These are phyloP conservation scores for Sebastes steindachneri DNA, from an alignment of 2,797 vertebrate genomes.

Conservation along the genomic window DNA sequence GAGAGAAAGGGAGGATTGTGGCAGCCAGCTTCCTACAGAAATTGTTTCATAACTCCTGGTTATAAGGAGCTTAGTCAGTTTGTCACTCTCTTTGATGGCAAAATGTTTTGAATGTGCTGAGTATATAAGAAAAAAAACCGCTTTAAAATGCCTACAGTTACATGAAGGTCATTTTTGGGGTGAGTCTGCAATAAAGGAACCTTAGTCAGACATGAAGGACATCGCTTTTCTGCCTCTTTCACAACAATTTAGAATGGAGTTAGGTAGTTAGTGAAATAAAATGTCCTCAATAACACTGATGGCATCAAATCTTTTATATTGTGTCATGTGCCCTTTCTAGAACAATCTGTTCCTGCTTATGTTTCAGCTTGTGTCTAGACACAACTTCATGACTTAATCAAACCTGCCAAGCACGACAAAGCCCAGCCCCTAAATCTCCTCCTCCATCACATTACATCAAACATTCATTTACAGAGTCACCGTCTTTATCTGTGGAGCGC, in stretches of 20 bases:
- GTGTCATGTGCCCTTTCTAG: neutral
- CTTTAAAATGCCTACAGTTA: neutral
- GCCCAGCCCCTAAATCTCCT: neutral
- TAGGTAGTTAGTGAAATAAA: neutral
- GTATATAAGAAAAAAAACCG: neutral
- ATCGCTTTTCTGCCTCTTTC: neutral
- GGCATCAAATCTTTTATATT: neutral
- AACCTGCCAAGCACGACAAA: constrained; percentile 23
- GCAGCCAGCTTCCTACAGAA: constrained; percentile 40
- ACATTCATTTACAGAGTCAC: constrained; percentile 63
- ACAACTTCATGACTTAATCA: constrained; percentile 2
- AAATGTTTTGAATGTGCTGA: constrained; percentile 9
- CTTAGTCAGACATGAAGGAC: neutral
- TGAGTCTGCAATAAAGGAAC: neutral
- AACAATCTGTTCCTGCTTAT: neutral
- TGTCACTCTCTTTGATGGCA: constrained; percentile 20
- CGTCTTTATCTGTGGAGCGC: constrained; percentile 19
- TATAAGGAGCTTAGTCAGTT: constrained; percentile 25
- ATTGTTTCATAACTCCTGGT: constrained; percentile 43
- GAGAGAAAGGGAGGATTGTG: constrained; percentile 32
- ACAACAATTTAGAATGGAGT: neutral
- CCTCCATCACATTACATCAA: constrained; percentile 49
- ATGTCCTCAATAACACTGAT: neutral
- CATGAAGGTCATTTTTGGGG: neutral
- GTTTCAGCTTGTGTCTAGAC: constrained; percentile 20